Base-by-base conservation (phyloP, 2,888 invertebrate genomes). In the Agriopis marginaria region DNA sequence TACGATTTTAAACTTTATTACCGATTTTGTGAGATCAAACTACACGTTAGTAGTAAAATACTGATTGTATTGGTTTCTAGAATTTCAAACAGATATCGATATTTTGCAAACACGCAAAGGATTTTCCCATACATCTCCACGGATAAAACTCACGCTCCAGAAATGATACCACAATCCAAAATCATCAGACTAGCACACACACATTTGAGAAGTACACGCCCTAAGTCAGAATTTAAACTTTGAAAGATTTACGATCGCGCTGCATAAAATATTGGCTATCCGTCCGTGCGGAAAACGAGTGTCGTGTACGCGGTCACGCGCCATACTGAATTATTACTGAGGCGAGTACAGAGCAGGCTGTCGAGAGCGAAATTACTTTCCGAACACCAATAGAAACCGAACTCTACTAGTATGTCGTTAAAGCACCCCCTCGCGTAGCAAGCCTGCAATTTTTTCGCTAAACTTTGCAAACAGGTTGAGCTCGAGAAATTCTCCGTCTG, bases 291-390 rank as follows among this genome's bases (percentile, higher is more conserved):
- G 74, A 72, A 80, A 76, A 79, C 86, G 82, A 89, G 88, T 81
- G 75, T 68, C 76, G 74, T 74, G 81, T 79, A 83, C 88, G 88
- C 87, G 82, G 87, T 88, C 90, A 88, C 89, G 90, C 91, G 91
- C 86, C 82, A 74, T 84, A 93, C 93, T 93, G 88, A 91, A 89
- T 91, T 89, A 90, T 89, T 89, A 50, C 59, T 54, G 83, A 85
- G 54, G 78, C 82, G 78, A 83, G 80, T 82, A 86, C 85, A 78
- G 86, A 84, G 84, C 81, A 82, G 81, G 81, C 86, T 81, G 86
- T 86, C 76, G 89, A 91, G 90, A 92, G 91, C 91, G 92, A 92
- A 93, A 92, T 92, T 90, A 84, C 84, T 88, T 91, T 90, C 84
- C 81, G 85, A 88, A 84, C 85, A 74, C 75, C 79, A 74, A 77